phyloP scores from a whole-genome alignment of 2,113 vertebrate genomes.

The Myotis yumanensis region DNA sequence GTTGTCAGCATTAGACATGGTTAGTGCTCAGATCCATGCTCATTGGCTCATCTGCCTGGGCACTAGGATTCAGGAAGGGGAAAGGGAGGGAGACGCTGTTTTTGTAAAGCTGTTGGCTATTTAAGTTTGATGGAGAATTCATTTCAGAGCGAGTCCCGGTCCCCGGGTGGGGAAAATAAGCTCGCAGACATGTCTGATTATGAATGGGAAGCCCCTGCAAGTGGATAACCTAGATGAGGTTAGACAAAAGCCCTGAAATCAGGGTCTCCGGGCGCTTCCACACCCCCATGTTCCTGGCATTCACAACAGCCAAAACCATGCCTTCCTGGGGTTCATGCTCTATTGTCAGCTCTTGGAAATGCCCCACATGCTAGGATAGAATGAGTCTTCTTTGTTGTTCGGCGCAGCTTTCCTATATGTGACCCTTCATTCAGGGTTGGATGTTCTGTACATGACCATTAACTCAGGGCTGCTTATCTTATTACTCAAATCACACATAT shows the following conservation, averaged over 20 bases:
- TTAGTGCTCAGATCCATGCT: not conserved
- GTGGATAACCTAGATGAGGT: not conserved
- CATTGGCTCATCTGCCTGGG: not conserved
- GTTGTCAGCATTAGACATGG: not conserved
- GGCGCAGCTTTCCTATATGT: not conserved
- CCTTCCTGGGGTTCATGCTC: not conserved
- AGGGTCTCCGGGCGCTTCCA: not conserved
- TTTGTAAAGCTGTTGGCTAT: not conserved
- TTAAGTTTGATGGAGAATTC: constrained; percentile 28
- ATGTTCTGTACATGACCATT: not conserved
- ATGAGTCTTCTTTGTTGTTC: not conserved
- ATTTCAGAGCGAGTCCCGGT: not conserved
- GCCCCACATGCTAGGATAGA: not conserved
- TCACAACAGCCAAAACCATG: not conserved
- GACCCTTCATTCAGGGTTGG: not conserved
- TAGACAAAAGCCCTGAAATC: not conserved
- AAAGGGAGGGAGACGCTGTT: not conserved
- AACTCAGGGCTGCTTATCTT: not conserved
- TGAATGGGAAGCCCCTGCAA: not conserved
- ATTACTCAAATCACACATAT: not conserved
- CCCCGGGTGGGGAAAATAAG: not conserved
- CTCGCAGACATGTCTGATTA: not conserved
- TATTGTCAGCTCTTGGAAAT: not conserved
- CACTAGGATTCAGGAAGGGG: not conserved
- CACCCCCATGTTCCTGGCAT: not conserved